Base-by-base conservation (phyloP, 1,140 invertebrate genomes). In the Bradysia coprophila region DNA sequence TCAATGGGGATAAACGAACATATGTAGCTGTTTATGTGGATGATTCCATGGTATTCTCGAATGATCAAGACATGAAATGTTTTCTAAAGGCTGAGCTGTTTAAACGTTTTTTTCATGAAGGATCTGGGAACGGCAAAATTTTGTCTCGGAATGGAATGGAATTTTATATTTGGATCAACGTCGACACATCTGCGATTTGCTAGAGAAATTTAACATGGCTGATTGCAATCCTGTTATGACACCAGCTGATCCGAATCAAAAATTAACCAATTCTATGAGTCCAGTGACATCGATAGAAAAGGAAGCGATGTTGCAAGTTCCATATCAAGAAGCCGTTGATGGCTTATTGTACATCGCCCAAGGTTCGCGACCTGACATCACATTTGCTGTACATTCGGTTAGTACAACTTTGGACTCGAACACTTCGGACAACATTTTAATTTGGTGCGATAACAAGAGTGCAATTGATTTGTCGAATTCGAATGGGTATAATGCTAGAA, bases 361-460 rank as follows among this genome's bases (percentile, higher is more conserved):
- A 13, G 36, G 41, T n/a, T 55, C 53, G 2, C 38, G 53, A 43
- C 59, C 59, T 2, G 57, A 63, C 43, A 58, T 62, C 9, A n/a
- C 45, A 8, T 53, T 45, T 45, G 47, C 52, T 0, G 51, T 56
- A 1, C 48, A 43, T 40, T 42, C 33, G 24, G 34, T 53, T 10
- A 47, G 50, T 40, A 28, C 24, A 28, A 8, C 13, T 8, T 28
- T 28, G 24, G 24, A 28, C 13, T 31, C 31, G 36, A 18, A 38
- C 21, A 18, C n/a, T 20, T 8, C 5, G 18, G 21, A 6, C n/a
- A 38, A 36, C 33, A 4, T 10, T 20, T 4, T 18, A 9, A 38
- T 20, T 18, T 48, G 45, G 5, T 15, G 49, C 21, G 37, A 46
- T 4, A 45, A 47, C 24, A 41, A 43, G 9, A 45, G 49, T 43